Evolutionary conservation across 2,797 vertebrate genomes (phyloP).

Genomic region (Mus spretus): DNA sequence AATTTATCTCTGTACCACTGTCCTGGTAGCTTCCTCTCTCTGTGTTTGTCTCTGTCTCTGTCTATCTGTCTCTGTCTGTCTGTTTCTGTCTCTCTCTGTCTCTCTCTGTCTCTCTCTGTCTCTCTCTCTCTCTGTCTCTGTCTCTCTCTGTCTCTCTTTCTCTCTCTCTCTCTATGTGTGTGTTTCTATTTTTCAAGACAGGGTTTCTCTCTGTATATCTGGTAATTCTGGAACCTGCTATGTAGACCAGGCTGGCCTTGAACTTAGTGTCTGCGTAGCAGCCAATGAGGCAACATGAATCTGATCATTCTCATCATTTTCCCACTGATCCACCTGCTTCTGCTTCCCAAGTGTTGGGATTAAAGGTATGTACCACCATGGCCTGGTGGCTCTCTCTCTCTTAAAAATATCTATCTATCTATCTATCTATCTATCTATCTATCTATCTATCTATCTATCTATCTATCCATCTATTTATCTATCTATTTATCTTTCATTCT

Average conservation of each 20-base stretch:
- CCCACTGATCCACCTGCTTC: background rate
- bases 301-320: background rate
- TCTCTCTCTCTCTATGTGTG: too few species aligned
- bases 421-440: background rate
- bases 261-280: background rate
- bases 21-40: background rate
- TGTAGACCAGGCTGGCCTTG: background rate
- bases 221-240: background rate
- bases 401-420: background rate
- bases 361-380: background rate
- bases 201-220: background rate
- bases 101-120: background rate
- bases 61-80: background rate
- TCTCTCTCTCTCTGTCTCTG: too few species aligned
- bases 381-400: background rate
- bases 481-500: background rate
- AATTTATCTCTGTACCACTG: background rate
- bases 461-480: background rate
- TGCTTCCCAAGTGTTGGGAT: background rate
- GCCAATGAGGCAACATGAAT: background rate
- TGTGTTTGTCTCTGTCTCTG: too few species aligned
- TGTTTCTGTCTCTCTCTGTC: background rate
- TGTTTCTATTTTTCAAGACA: background rate
- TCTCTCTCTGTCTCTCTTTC: background rate
- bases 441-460: background rate